Conservation (phyloP, 2,113 vertebrate species). For the Hyla sarda region DNA sequence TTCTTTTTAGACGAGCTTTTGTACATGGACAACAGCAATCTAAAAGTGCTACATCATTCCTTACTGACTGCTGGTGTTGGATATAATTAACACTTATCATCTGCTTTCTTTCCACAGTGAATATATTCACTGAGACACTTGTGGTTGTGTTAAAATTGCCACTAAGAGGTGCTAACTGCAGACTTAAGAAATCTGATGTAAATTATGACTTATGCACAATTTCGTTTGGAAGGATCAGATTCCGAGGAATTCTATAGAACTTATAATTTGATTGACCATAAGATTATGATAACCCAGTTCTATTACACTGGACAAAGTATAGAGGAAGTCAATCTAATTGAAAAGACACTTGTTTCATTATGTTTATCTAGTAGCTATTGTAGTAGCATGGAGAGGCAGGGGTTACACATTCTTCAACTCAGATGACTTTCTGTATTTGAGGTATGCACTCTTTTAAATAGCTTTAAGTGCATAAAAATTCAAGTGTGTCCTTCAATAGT, state of each 20-base stretch:
- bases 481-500: not conserved
- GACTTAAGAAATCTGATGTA: not conserved
- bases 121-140: slow-evolving; percentile 53
- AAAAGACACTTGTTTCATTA: not conserved
- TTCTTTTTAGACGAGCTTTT: not conserved
- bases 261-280: not conserved
- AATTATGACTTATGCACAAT: not conserved
- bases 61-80: slow-evolving; percentile 4
- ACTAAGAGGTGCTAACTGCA: slow-evolving; percentile 54
- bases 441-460: not conserved
- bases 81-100: slow-evolving; percentile 48
- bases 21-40: not conserved
- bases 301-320: not conserved
- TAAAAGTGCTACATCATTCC: not conserved
- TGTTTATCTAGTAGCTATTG: not conserved
- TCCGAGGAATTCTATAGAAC: not conserved
- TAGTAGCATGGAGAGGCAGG: not conserved
- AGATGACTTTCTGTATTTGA: not conserved
- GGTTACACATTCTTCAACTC: not conserved
- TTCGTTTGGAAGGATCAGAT: not conserved
- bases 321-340: not conserved
- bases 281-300: too few species aligned
- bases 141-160: slow-evolving; percentile 48
- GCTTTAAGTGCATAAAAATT: too few species aligned
- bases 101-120: slow-evolving; percentile 43